Evolutionary conservation across 2,888 invertebrate species (phyloP).

Genomic region (Thera britannica): DNA sequence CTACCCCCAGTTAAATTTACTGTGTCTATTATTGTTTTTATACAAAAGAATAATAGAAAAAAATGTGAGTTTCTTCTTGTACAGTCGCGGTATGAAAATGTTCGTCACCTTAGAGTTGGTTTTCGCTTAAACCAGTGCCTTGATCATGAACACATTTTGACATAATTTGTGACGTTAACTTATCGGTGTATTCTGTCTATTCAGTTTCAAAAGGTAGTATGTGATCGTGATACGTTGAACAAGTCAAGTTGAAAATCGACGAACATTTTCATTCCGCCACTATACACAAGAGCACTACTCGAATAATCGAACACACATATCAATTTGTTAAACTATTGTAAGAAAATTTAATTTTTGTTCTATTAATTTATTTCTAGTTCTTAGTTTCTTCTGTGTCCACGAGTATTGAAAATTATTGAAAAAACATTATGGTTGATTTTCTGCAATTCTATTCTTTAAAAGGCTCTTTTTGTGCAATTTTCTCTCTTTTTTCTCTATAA

Average conservation of each 20-base stretch:
- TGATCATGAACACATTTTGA: no score
- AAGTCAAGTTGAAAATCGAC: no score
- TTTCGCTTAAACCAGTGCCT: no score
- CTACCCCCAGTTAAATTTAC: not conserved
- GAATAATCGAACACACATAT: slow-evolving; percentile 64
- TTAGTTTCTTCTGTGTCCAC: slow-evolving; percentile 21
- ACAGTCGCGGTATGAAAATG: not conserved
- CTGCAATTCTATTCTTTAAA: no score
- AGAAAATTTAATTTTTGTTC: slow-evolving; percentile 54
- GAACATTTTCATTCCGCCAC: not conserved
- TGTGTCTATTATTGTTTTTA: not conserved
- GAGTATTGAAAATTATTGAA: slow-evolving; percentile 1
- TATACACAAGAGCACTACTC: slow-evolving; percentile 36
- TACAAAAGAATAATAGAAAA: not conserved
- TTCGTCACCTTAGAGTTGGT: no score
- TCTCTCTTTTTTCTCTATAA: no score
- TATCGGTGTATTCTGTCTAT: no score
- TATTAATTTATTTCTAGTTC: slow-evolving; percentile 61
- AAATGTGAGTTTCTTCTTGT: not conserved
- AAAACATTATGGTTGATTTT: no score
- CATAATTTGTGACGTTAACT: no score
- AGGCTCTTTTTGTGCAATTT: no score
- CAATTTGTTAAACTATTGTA: slow-evolving; percentile 55
- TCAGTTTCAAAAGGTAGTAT: no score
- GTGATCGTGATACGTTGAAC: no score